Evolutionary conservation across 2,888 invertebrate genomes (phyloP).

Genomic region (Oscheius sp.): DNA sequence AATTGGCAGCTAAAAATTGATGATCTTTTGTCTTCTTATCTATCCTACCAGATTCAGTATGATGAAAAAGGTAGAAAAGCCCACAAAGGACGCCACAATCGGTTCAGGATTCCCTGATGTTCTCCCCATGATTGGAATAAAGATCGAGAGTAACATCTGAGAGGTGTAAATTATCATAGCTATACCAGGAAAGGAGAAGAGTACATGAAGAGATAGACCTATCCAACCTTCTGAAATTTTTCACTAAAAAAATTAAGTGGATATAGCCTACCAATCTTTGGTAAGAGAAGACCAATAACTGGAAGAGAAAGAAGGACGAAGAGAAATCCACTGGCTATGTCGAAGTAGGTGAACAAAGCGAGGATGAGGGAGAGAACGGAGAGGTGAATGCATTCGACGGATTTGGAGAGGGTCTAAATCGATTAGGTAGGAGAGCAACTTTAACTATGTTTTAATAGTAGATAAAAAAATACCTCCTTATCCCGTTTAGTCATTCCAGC

Average conservation of each 20-base stretch:
- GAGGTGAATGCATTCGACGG: conserved; percentile 42
- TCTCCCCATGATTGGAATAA: conserved; percentile 61
- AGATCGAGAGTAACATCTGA: conserved; percentile 52
- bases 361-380: conserved; percentile 34
- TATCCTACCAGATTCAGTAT: conserved; percentile 42
- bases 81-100: conserved; percentile 46
- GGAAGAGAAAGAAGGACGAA: conserved; percentile 47
- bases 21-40: background rate
- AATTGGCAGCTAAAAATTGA: conserved; percentile 3
- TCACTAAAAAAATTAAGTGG: background rate
- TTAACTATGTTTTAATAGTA: too few relatives aligned
- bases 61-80: conserved; percentile 41
- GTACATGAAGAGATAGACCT: conserved; percentile 33
- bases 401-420: background rate
- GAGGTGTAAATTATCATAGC: conserved; percentile 51
- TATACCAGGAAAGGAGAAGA: conserved; percentile 47
- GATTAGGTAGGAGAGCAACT: background rate
- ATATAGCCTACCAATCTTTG: conserved; percentile 1
- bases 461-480: conserved; percentile 8
- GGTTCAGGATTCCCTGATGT: conserved; percentile 53
- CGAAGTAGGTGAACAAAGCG: conserved; percentile 46
- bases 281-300: conserved; percentile 18
- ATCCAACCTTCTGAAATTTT: conserved; percentile 9
- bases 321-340: conserved; percentile 56
- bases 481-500: conserved; percentile 32